phyloP scores from a whole-genome alignment of 2,888 invertebrate genomes.

The Parascotia fuliginaria region DNA sequence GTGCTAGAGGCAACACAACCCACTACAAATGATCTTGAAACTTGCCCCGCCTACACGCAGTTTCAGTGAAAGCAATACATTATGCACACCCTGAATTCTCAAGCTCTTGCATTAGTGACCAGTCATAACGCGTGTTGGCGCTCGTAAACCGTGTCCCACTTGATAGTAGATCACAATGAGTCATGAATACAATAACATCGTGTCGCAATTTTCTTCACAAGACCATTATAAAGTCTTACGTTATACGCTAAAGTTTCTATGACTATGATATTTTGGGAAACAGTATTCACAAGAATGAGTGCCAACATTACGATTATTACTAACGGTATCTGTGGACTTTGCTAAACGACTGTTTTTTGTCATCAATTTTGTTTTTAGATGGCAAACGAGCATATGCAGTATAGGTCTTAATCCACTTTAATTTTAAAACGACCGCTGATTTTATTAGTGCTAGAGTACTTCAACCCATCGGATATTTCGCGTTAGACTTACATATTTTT shows the following conservation, averaged over 20 bases:
- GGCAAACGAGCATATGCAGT: too few species aligned
- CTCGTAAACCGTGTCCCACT: neutral
- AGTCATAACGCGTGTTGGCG: neutral
- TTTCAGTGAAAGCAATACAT: slow-evolving; percentile 8
- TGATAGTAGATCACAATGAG: neutral
- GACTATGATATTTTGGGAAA: neutral
- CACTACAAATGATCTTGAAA: slow-evolving; percentile 1
- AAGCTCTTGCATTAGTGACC: neutral
- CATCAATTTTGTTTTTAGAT: too few species aligned
- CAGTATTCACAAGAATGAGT: neutral
- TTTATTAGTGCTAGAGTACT: too few species aligned
- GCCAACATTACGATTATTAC: too few species aligned
- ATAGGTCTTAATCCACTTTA: too few species aligned
- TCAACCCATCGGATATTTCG: too few species aligned
- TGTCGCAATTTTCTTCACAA: slow-evolving; percentile 7
- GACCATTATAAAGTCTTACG: neutral
- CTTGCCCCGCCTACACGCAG: neutral
- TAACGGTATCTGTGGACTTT: too few species aligned
- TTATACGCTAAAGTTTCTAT: neutral
- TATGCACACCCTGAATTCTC: neutral
- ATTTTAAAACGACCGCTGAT: too few species aligned
- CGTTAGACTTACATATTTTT: too few species aligned
- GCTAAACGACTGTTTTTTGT: too few species aligned
- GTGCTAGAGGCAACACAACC: neutral
- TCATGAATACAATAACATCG: slow-evolving; percentile 1